Evolutionary conservation across 2,888 invertebrate species (phyloP).

Genomic region (Caenorhabditis doughertyi): DNA sequence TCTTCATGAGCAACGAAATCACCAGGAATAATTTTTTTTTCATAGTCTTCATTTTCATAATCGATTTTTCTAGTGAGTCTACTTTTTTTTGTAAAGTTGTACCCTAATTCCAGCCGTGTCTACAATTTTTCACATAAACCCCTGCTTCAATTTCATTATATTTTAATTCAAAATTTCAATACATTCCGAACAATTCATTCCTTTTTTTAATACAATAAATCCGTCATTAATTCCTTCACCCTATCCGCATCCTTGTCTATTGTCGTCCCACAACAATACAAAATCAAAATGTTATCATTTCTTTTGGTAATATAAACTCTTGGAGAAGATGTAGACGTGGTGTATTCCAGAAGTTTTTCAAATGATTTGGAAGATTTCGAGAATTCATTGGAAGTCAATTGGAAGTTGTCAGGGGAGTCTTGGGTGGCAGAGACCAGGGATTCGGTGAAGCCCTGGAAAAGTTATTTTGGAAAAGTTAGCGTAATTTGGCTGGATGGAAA

Average conservation of each 20-base stretch:
- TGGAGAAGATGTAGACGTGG: background rate
- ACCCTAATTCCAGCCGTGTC: no score
- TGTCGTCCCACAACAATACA: constrained; percentile 33
- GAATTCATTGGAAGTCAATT: constrained; percentile 1
- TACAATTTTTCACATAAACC: no score
- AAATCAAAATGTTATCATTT: constrained; percentile 15
- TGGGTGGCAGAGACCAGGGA: background rate
- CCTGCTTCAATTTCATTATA: no score
- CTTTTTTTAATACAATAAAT: constrained; percentile 19
- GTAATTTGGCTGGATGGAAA: background rate
- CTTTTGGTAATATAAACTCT: background rate
- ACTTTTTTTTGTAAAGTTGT: no score
- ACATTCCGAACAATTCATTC: no score
- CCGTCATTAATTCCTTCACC: constrained; percentile 1
- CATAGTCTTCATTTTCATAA: no score
- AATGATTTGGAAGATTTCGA: background rate
- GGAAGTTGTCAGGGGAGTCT: background rate
- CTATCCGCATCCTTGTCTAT: constrained; percentile 2
- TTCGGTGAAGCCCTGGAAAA: constrained; percentile 10
- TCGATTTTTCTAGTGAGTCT: no score
- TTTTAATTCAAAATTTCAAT: background rate
- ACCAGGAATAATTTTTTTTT: no score
- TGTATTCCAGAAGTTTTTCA: background rate
- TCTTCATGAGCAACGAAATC: no score
- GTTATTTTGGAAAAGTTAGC: background rate